Evolutionary conservation across 2,797 vertebrate genomes (phyloP).

Genomic region (Cirrhinus molitorella): DNA sequence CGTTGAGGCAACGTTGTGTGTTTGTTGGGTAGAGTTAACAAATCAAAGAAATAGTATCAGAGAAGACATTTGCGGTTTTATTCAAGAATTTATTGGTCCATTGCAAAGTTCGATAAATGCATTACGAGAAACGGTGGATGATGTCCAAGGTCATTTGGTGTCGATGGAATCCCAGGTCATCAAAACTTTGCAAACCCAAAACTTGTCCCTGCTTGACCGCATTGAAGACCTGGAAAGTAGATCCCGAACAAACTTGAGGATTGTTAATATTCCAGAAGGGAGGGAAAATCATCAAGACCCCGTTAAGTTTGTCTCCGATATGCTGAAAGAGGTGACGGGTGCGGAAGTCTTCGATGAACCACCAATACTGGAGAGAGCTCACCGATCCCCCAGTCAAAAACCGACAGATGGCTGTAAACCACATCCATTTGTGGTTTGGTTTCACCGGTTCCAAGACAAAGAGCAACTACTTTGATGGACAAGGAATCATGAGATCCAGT

Average conservation of each 20-base stretch:
- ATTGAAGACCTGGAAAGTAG: conserved; percentile 20
- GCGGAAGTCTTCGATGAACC: background rate
- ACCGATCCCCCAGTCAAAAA: background rate
- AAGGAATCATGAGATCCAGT: background rate
- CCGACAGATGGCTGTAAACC: background rate
- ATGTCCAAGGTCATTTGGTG: background rate
- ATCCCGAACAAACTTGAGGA: background rate
- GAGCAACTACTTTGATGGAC: background rate
- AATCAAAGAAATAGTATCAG: too few relatives aligned
- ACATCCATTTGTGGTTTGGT: conserved; percentile 8
- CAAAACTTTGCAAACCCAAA: conserved; percentile 1
- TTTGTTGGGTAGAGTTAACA: too few relatives aligned
- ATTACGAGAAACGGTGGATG: background rate
- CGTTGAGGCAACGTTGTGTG: too few relatives aligned
- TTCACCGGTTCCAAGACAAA: conserved; percentile 17
- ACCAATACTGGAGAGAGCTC: background rate
- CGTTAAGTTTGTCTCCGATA: background rate
- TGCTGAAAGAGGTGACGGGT: background rate
- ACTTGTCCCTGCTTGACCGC: background rate
- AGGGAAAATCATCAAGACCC: conserved; percentile 19
- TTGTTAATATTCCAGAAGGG: background rate
- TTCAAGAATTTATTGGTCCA: too few relatives aligned
- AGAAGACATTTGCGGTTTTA: background rate
- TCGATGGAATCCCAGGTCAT: background rate
- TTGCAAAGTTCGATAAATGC: too few relatives aligned